Conservation (phyloP, 2,888 invertebrate species). For the Pardosa pseudoannulata region DNA sequence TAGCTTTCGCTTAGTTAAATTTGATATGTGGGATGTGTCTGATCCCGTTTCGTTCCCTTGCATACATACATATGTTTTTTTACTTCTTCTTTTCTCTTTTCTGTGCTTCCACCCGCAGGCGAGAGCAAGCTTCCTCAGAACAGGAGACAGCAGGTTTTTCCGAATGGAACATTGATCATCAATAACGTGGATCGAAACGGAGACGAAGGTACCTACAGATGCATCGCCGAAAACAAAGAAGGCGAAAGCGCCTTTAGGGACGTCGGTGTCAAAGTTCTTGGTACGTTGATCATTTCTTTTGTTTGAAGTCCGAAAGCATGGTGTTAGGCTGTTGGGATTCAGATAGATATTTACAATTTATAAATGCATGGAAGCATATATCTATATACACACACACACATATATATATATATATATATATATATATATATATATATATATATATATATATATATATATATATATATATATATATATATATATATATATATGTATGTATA, state of each 20-base stretch:
- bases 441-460: too few species aligned
- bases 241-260: slow-evolving; percentile 77
- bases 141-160: slow-evolving; percentile 89
- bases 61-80: slow-evolving; percentile 10
- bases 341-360: too few species aligned
- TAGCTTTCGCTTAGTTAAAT: slow-evolving; percentile 58
- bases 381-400: too few species aligned
- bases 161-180: slow-evolving; percentile 90
- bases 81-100: slow-evolving; percentile 27
- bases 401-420: too few species aligned
- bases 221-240: slow-evolving; percentile 90
- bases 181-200: slow-evolving; percentile 89
- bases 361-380: too few species aligned
- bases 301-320: too few species aligned
- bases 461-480: too few species aligned
- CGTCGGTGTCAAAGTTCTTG: slow-evolving; percentile 72
- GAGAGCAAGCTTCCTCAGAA: slow-evolving; percentile 91
- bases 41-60: neutral
- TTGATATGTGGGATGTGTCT: slow-evolving; percentile 28
- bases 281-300: slow-evolving; percentile 65
- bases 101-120: slow-evolving; percentile 81
- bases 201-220: slow-evolving; percentile 93
- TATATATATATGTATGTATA: too few species aligned
- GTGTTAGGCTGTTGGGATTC: too few species aligned
- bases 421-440: too few species aligned